These are phyloP conservation scores for Drosophila saltans DNA, from an alignment of 1,140 invertebrate species.

Conservation along the genomic window DNA sequence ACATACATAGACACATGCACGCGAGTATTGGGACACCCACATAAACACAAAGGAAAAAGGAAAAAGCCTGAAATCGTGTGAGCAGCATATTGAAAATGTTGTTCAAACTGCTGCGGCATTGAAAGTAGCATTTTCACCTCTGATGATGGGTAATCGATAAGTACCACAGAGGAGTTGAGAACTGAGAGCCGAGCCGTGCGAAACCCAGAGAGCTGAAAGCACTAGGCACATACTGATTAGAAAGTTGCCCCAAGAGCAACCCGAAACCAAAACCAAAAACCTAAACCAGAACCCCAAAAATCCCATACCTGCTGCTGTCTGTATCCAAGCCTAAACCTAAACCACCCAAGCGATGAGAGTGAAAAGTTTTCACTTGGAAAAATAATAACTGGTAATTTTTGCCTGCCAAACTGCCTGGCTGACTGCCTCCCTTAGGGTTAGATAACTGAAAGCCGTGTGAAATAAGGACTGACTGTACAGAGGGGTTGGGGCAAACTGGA, in stretches of 20 bases:
- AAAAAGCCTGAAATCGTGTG: slow-evolving; percentile 48
- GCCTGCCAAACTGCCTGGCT: slow-evolving; percentile 3
- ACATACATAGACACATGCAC: slow-evolving; percentile 8
- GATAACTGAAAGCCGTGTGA: slow-evolving; percentile 32
- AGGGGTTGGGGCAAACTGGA: slow-evolving; percentile 8
- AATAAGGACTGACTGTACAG: slow-evolving; percentile 8
- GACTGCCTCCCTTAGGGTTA: slow-evolving; percentile 7
- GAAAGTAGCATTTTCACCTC: slow-evolving; percentile 60
- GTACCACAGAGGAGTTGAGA: slow-evolving; percentile 42
- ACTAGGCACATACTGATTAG: slow-evolving; percentile 45
- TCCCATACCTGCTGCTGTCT: background rate
- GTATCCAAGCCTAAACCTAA: background rate
- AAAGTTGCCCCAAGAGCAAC: slow-evolving; percentile 43
- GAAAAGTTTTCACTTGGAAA: slow-evolving; percentile 64
- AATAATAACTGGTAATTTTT: slow-evolving; percentile 73
- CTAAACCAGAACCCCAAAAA: background rate
- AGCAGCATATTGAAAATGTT: slow-evolving; percentile 63
- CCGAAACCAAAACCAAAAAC: background rate
- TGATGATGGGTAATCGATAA: slow-evolving; percentile 70
- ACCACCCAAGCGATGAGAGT: slow-evolving; percentile 35
- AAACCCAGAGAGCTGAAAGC: background rate
- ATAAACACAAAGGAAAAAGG: slow-evolving; percentile 29
- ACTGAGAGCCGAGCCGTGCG: background rate
- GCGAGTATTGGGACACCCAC: background rate
- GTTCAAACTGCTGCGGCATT: slow-evolving; percentile 28